Evolutionary conservation across 2,888 invertebrate species (phyloP), one percentile per base, ranked within the genome.

Genomic region (Bugulina stolonifera): DNA sequence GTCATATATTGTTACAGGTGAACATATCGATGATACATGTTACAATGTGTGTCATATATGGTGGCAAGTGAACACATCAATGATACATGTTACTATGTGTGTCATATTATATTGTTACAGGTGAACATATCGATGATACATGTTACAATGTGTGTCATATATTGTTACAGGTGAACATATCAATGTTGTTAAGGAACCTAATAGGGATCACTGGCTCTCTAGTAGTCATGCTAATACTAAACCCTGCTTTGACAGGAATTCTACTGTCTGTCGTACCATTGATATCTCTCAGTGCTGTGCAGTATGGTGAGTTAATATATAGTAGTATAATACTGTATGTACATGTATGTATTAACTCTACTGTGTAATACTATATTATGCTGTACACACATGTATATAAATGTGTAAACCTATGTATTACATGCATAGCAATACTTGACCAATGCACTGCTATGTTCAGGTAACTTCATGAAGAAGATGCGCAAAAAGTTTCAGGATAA

Each of bases 131-230:
- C 82, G 3, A 82, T 83, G 82, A 75, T 83, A 14, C 18, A 29
- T 10, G 73, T 82, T 43, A 79, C 81, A 73, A 14, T 78, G 1
- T 76, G 83, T 22, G 81, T 81, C 75, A 80, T 83, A 75, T 73
- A 81, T 71, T 82, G 82, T 22, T 83, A 82, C 73, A 83, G 22
- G 77, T 75, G 0, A 76, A 83, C 27, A 83, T 83, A 82, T 83
- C 83, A 73, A 76, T 78, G 71, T 75, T 83, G 69, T 81, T 82
- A 73, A 73, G 82, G 43, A 79, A 81, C 74, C 18, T 78, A 1
- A 76, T 83, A 18, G 81, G 81, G 75, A 80, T 83, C 75, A 73
- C 81, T 70, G 82, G 82, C 18, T 83, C 82, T 2, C 72, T 83
- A 14, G 77, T 75, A 0, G 76, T 83, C 25, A 83, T 83, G 82